Percentiles rank a stretch among this genome's conserved stretches.
Conservation (phyloP, 1,140 invertebrate species). For the Lucilia cuprina region DNA sequence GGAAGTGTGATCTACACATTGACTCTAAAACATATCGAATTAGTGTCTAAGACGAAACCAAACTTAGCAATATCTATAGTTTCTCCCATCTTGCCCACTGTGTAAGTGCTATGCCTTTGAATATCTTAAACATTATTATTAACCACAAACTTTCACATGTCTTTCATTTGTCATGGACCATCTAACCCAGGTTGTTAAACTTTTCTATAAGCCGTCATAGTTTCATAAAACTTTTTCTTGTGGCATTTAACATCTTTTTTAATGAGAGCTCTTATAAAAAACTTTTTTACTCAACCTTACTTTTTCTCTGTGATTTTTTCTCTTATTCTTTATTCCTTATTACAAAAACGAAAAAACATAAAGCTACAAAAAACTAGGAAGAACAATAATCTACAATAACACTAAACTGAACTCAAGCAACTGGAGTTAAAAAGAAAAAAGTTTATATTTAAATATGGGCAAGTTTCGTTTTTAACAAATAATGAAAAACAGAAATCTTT, state of each 20-base stretch:
- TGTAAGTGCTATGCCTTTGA: too few relatives aligned
- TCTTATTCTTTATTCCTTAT: too few relatives aligned
- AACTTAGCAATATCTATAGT: too few relatives aligned
- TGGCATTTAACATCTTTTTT: background rate
- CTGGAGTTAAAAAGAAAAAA: background rate
- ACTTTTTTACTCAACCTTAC: background rate
- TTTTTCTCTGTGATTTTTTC: background rate
- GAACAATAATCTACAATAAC: too few relatives aligned
- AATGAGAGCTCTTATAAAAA: background rate
- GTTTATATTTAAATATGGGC: background rate
- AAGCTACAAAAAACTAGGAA: too few relatives aligned
- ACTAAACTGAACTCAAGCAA: background rate
- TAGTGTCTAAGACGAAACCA: too few relatives aligned
- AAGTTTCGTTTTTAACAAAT: too few relatives aligned
- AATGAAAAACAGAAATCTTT: too few relatives aligned
- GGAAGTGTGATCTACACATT: too few relatives aligned
- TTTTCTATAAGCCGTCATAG: background rate
- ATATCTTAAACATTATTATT: background rate
- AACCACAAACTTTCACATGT: background rate
- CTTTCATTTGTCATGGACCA: background rate
- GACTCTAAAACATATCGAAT: too few relatives aligned
- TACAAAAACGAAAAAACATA: too few relatives aligned
- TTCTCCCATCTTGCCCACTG: too few relatives aligned
- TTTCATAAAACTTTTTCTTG: background rate
- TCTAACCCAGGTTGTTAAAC: background rate